Conservation (phyloP, 2,888 invertebrate species). For the Parelbella ahira region DNA sequence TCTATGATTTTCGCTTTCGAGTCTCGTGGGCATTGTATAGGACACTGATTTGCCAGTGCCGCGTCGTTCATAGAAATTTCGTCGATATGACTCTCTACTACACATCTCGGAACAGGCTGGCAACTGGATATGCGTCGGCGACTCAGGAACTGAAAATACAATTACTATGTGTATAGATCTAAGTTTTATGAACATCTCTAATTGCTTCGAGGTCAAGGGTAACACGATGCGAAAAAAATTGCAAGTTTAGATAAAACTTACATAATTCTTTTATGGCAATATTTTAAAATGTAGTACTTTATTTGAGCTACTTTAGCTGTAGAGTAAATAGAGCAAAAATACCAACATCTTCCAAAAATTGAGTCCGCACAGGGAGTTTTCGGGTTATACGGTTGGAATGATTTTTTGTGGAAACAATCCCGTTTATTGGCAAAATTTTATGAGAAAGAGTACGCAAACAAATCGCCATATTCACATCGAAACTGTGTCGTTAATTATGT, state of each 20-base stretch:
- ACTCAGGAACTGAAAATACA: conserved; percentile 54
- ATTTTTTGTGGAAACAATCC: conserved; percentile 75
- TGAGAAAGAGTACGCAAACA: conserved; percentile 79
- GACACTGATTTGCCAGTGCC: conserved; percentile 33
- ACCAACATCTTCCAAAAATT: conserved; percentile 79
- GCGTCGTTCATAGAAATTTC: conserved; percentile 50
- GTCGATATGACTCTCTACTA: conserved; percentile 49
- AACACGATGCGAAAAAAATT: conserved; percentile 13
- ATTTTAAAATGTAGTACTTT: not conserved
- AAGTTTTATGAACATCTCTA: conserved; percentile 31
- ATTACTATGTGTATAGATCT: conserved; percentile 28
- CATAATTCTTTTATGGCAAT: conserved; percentile 14
- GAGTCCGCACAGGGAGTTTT: conserved; percentile 68
- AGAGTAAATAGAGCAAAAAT: conserved; percentile 26
- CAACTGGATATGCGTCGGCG: conserved; percentile 67
- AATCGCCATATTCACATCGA: conserved; percentile 74
- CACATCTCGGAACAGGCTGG: conserved; percentile 50
- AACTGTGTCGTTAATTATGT: conserved; percentile 37
- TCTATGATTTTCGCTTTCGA: conserved; percentile 32
- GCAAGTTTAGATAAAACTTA: conserved; percentile 14
- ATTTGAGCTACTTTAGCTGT: not conserved
- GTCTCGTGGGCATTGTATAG: conserved; percentile 22
- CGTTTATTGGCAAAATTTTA: conserved; percentile 76
- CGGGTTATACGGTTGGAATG: conserved; percentile 73
- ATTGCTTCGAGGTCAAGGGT: conserved; percentile 58